A percentile compares a stretch with the other conserved stretches of the same genome.
phyloP scores from a whole-genome alignment of 2,888 invertebrate species.

The Orthosia gothica region DNA sequence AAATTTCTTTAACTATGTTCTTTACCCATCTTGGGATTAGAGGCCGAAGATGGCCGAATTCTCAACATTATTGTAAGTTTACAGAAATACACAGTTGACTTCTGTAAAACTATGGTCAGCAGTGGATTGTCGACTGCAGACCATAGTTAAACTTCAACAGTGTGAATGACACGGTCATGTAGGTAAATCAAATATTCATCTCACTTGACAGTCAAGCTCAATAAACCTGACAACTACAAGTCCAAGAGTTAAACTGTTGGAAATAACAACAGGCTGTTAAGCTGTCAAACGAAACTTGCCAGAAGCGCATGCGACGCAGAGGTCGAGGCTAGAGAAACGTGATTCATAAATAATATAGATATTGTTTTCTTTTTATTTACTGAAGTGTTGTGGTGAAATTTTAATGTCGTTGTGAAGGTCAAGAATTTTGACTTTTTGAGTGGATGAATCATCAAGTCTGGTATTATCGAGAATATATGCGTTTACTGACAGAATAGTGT shows the following conservation, averaged over 20 bases:
- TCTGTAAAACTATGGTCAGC: too few species aligned
- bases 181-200: too few species aligned
- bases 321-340: slow-evolving; percentile 38
- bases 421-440: background rate
- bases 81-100: too few species aligned
- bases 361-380: background rate
- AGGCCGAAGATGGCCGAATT: too few species aligned
- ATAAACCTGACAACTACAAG: slow-evolving; percentile 20
- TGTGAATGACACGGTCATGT: too few species aligned
- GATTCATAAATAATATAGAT: slow-evolving; percentile 34
- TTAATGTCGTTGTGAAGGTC: background rate
- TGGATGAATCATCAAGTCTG: background rate
- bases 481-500: too few species aligned
- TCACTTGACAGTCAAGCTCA: slow-evolving; percentile 1
- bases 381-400: background rate
- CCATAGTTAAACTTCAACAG: too few species aligned
- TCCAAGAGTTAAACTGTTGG: background rate
- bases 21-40: too few species aligned
- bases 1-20: too few species aligned
- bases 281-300: slow-evolving; percentile 36
- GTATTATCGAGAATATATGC: background rate
- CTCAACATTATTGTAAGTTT: too few species aligned
- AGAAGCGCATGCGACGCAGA: slow-evolving; percentile 34
- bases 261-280: slow-evolving; percentile 24
- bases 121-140: too few species aligned